Evolutionary conservation across 1,140 invertebrate species (phyloP).

Genomic region (Odontomachus brunneus): DNA sequence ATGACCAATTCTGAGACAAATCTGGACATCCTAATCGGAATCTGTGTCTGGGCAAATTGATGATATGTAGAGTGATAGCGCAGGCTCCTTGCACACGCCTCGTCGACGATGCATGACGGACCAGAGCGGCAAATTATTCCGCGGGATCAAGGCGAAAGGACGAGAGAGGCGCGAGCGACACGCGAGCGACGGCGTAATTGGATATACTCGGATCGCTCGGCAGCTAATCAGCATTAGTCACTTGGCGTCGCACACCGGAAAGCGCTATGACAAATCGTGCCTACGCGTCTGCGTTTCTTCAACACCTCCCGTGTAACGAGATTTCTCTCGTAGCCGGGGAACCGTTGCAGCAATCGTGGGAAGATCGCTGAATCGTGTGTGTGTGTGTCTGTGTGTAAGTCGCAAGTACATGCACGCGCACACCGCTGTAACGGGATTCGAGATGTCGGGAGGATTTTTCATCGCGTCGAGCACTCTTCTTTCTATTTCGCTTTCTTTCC

Average conservation of each 20-base stretch:
- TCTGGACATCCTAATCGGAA: too few relatives aligned
- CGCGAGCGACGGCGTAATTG: constrained; percentile 72
- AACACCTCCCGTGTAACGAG: constrained; percentile 36
- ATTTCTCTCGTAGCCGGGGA: constrained; percentile 11
- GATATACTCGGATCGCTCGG: constrained; percentile 74
- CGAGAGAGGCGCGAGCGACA: constrained; percentile 47
- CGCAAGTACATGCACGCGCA: not conserved
- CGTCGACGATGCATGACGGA: constrained; percentile 65
- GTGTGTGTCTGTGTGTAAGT: too few relatives aligned
- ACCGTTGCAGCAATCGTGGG: constrained; percentile 18
- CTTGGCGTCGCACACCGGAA: constrained; percentile 57
- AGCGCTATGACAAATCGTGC: constrained; percentile 60
- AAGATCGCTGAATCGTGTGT: too few relatives aligned
- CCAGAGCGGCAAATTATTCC: constrained; percentile 68
- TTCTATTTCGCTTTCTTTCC: not conserved
- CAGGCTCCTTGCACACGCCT: constrained; percentile 37
- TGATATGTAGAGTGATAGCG: too few relatives aligned
- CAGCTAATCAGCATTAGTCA: constrained; percentile 75
- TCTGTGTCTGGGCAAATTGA: too few relatives aligned
- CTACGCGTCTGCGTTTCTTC: constrained; percentile 45
- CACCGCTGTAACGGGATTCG: not conserved
- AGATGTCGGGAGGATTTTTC: not conserved
- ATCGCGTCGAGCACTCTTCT: not conserved
- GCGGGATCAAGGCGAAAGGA: constrained; percentile 70
- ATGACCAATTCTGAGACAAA: too few relatives aligned